These are phyloP conservation scores for Neoniphon sammara DNA, from an alignment of 2,797 vertebrate genomes.

Conservation along the genomic window DNA sequence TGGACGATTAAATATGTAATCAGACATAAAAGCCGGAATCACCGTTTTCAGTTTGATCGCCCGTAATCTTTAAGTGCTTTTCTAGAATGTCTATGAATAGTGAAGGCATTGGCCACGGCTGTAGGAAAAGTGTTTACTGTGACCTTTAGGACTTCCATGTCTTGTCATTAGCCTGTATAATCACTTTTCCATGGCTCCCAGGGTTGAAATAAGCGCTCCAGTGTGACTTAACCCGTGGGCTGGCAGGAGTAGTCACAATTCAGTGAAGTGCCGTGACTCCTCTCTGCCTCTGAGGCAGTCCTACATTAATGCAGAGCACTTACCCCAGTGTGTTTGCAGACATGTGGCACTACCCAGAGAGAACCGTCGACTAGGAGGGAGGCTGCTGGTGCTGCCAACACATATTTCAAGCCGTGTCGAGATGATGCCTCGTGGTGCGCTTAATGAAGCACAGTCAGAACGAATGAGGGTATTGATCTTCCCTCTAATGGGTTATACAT, in stretches of 20 bases:
- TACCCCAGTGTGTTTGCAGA: conserved; percentile 20
- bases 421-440: conserved; percentile 32
- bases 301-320: conserved; percentile 16
- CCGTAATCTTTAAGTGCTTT: conserved; percentile 14
- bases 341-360: conserved; percentile 25
- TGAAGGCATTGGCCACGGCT: conserved; percentile 25
- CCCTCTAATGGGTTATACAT: conserved; percentile 55
- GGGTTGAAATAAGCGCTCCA: conserved; percentile 14
- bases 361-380: background rate
- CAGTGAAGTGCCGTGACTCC: conserved; percentile 8
- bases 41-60: background rate
- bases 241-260: conserved; percentile 9
- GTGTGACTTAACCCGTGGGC: conserved; percentile 30
- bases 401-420: conserved; percentile 47
- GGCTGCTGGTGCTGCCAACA: conserved; percentile 21
- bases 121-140: conserved; percentile 18
- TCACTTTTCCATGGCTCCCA: conserved; percentile 9
- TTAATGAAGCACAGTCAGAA: conserved; percentile 70
- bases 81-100: conserved; percentile 24
- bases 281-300: conserved; percentile 22
- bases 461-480: conserved; percentile 62
- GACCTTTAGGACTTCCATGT: conserved; percentile 19
- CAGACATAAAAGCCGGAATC: background rate
- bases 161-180: conserved; percentile 42
- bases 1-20: no score